Evolutionary conservation across 2,888 invertebrate species (phyloP).

Genomic region (Tricholauxania praeusta): DNA sequence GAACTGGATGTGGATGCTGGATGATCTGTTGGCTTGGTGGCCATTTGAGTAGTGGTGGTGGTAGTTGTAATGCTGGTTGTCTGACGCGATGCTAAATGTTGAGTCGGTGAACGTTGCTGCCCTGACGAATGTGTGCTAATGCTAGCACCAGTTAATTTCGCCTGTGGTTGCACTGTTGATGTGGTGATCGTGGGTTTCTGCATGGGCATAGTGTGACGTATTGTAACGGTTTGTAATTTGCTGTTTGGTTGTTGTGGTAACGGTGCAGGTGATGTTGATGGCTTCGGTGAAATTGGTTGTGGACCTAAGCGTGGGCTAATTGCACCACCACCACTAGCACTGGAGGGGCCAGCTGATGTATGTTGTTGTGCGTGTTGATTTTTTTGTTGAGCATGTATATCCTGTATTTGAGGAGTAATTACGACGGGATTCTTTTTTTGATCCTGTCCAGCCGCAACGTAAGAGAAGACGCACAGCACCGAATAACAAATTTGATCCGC

Average conservation of each 20-base stretch:
- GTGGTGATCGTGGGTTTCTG: conserved; percentile 66
- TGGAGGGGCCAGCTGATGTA: conserved; percentile 36
- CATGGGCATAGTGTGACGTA: conserved; percentile 64
- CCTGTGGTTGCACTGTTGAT: conserved; percentile 64
- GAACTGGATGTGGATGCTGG: conserved; percentile 39
- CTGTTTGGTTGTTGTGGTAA: conserved; percentile 51
- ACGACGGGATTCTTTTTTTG: conserved; percentile 72
- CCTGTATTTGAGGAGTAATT: conserved; percentile 65
- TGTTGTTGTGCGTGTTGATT: conserved; percentile 53
- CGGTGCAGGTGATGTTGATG: conserved; percentile 44
- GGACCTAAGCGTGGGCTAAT: conserved; percentile 44
- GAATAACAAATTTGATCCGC: conserved; percentile 99
- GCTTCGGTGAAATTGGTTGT: conserved; percentile 46
- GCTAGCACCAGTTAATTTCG: conserved; percentile 50
- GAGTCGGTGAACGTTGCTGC: conserved; percentile 27
- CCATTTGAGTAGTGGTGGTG: conserved; percentile 39
- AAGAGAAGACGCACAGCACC: conserved; percentile 98
- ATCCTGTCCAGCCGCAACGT: conserved; percentile 93
- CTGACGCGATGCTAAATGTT: conserved; percentile 15
- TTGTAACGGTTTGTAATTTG: conserved; percentile 59
- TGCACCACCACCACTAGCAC: neutral
- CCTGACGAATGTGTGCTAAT: conserved; percentile 17
- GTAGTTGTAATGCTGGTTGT: neutral
- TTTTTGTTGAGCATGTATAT: conserved; percentile 65
- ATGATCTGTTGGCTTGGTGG: conserved; percentile 37